Conservation (phyloP, 2,797 vertebrate species). For the Hyperoplus lanceolatus region DNA sequence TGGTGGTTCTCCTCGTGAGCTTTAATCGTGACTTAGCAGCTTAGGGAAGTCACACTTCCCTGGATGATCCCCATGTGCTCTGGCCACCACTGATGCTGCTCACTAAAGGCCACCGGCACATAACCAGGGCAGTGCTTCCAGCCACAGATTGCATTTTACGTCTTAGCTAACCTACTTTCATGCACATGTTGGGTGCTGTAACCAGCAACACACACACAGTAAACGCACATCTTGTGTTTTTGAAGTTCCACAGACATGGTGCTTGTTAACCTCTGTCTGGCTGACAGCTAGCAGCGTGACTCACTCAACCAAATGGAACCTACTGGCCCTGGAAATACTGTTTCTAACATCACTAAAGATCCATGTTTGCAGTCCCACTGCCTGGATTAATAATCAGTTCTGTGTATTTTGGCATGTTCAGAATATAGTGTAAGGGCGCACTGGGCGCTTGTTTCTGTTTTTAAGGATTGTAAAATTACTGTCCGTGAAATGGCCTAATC, state of each 20-base stretch:
- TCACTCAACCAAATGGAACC: conserved; percentile 30
- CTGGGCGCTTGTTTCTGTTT: conserved; percentile 19
- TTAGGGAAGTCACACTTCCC: conserved; percentile 83
- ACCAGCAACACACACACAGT: not conserved
- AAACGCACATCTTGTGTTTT: conserved; percentile 43
- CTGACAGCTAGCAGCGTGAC: conserved; percentile 34
- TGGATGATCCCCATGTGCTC: conserved; percentile 79
- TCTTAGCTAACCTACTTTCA: conserved; percentile 4
- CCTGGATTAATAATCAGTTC: not conserved
- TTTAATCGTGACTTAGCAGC: conserved; percentile 78
- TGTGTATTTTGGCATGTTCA: conserved; percentile 6
- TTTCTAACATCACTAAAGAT: conserved; percentile 14
- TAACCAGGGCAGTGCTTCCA: conserved; percentile 11
- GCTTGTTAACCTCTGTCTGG: conserved; percentile 44
- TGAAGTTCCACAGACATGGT: conserved; percentile 43
- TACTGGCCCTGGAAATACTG: conserved; percentile 14
- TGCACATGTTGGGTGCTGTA: conserved; percentile 31
- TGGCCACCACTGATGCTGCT: conserved; percentile 39
- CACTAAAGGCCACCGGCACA: conserved; percentile 44
- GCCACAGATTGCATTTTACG: not conserved
- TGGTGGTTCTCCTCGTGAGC: conserved; percentile 73
- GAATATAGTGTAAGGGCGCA: not conserved
- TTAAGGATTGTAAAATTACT: conserved; percentile 35
- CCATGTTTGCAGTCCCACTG: conserved; percentile 3
- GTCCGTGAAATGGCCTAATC: conserved; percentile 48